Base-by-base conservation (phyloP, 2,888 invertebrate species). In the Operophtera brumata region DNA sequence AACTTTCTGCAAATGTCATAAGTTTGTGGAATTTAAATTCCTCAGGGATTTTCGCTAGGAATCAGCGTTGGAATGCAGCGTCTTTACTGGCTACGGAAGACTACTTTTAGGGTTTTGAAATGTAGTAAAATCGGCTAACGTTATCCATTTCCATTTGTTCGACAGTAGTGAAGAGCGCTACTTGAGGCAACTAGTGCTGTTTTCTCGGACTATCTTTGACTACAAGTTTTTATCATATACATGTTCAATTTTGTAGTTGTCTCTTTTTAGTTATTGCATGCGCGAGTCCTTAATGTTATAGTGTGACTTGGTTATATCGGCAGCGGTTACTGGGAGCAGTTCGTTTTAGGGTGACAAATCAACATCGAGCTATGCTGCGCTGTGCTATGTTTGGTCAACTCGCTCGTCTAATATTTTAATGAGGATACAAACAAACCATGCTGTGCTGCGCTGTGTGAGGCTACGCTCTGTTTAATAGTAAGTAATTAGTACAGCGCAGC, bases 141-240 rank as follows among this genome's bases (percentile, higher is more conserved):
- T 43, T 37, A 44, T 40, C 44, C 48, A 45, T 35, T 32, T 40
- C 54, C 28, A 25, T 36, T 28, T 42, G 37, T 39, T 25, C n/a
- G 37, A 32, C 40, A 35, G 43, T 45, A 14, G 48, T 44, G 48
- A 30, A 20, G 42, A 56, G 65, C 64, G 70, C 70, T 64, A 67
- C 68, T 67, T 68, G 66, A 65, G 65, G 64, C 71, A 66, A 66
- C 71, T 46, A 65, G 63, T 65, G 68, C 64, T 59, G 58, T 50
- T 43, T 47, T 57, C 61, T 52, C 45, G 53, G 48, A 50, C 54
- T 42, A 41, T 49, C 40, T 54, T 46, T 26, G 34, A 45, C 55
- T 57, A 54, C 6, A 10, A 37, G 32, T 59, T 64, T 66, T 2
- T 11, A 30, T n/a, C n/a, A n/a, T 3, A 10, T 28, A 41, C 28